Percentiles rank a stretch among this genome's conserved stretches.
These are phyloP conservation scores for Eupithecia subfuscata DNA, from an alignment of 2,888 invertebrate genomes.

Conservation along the genomic window DNA sequence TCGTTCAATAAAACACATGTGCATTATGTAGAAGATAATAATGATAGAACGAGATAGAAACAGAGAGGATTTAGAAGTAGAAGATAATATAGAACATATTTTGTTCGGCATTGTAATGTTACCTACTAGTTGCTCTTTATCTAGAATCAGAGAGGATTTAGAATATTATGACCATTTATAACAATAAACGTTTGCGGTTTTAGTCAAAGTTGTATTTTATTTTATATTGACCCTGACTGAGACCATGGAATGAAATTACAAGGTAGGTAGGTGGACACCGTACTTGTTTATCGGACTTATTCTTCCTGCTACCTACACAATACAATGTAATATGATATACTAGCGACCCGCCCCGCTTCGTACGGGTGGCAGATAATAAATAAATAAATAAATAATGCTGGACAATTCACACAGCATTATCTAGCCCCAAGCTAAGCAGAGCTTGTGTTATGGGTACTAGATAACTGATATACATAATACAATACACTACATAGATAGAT, in stretches of 20 bases:
- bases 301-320: neutral
- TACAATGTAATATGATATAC: neutral
- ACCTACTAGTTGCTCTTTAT: conserved; percentile 44
- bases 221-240: neutral
- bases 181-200: neutral
- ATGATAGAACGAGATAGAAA: too few relatives aligned
- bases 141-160: conserved; percentile 36
- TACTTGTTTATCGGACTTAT: neutral
- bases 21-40: too few relatives aligned
- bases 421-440: too few relatives aligned
- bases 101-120: neutral
- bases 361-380: neutral
- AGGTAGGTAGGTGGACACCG: neutral
- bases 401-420: too few relatives aligned
- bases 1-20: too few relatives aligned
- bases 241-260: neutral
- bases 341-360: neutral
- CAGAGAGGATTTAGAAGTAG: too few relatives aligned
- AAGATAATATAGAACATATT: neutral
- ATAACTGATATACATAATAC: too few relatives aligned
- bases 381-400: too few relatives aligned
- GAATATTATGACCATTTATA: neutral
- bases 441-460: too few relatives aligned
- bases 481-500: too few relatives aligned
- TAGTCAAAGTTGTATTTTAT: neutral